Base-by-base conservation (phyloP, 2,888 invertebrate species). In the Dryomyza anilis region DNA sequence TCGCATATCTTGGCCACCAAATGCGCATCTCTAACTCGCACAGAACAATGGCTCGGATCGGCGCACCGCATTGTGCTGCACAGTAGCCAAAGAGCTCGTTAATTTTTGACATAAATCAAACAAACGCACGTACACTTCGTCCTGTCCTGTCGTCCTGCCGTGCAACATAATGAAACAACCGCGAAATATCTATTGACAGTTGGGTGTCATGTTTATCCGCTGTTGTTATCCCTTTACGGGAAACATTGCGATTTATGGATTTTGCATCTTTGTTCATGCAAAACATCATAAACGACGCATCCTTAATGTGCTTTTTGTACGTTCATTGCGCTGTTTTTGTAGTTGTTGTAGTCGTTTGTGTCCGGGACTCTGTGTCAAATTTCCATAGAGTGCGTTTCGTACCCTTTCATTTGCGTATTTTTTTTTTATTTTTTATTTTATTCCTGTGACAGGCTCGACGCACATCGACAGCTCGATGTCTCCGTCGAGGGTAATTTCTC, bases 141-240 rank as follows among this genome's bases (percentile, higher is more conserved):
- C 33, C 29, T 23, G 19, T 27, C 5, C 43, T 52, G 10, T 29
- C 48, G 30, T 58, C 36, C 50, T 46, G 55, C 39, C 23, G 52
- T 72, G 76, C 73, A 71, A 69, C 72, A 78, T 76, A 77, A 78
- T 78, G 73, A 75, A 78, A 75, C 74, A 77, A 82, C 82, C 83
- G 81, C 81, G 83, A 78, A 82, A 78, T 77, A 78, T 79, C 78
- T 78, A 81, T 82, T 82, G 82, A 83, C 83, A 82, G 81, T 83
- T 83, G 82, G 82, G 83, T 83, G 82, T 83, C 82, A 83, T 83
- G 82, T 83, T 82, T 83, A 83, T 81, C 77, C 79, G 78, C 75
- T 74, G 74, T 80, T 76, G 79, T 80, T 81, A 78, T 79, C 77
- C 80, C 74, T 76, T n/a, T 78, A 77, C 76, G 73, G 73, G 74